Conservation (phyloP, 2,113 vertebrate genomes). For the Hemibagrus wyckioides region DNA sequence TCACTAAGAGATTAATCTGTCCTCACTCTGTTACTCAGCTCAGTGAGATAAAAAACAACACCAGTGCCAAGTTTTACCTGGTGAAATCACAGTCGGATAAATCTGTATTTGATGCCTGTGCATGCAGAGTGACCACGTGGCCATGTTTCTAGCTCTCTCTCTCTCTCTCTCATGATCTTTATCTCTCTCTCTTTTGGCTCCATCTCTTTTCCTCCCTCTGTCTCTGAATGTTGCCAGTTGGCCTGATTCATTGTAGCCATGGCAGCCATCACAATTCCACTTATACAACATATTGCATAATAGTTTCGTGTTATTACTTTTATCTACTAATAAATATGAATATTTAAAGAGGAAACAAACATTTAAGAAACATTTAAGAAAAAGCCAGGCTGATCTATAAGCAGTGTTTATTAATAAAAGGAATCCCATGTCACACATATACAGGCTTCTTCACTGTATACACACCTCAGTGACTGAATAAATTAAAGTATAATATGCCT, state of each 20-base stretch:
- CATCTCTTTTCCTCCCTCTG: not conserved
- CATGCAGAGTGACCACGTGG: slow-evolving; percentile 12
- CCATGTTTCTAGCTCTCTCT: not conserved
- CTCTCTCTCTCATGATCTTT: not conserved
- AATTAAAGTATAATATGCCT: not conserved
- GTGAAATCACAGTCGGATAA: slow-evolving; percentile 20
- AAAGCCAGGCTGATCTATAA: not conserved
- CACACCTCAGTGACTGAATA: not conserved
- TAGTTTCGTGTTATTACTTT: not conserved
- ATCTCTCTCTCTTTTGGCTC: not conserved
- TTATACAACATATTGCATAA: slow-evolving; percentile 17
- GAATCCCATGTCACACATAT: not conserved
- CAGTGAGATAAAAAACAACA: slow-evolving; percentile 30
- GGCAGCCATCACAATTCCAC: slow-evolving; percentile 17
- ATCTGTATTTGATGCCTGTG: not conserved
- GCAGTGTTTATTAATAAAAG: not conserved
- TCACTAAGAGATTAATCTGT: slow-evolving; percentile 17
- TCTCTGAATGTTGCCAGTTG: slow-evolving; percentile 27
- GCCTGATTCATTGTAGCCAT: slow-evolving; percentile 29
- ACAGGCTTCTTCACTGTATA: not conserved
- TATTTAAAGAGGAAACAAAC: not conserved
- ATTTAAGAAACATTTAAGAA: not conserved
- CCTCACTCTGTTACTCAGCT: slow-evolving; percentile 11
- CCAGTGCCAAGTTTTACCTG: slow-evolving; percentile 21
- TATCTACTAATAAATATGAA: not conserved